Base-by-base conservation (phyloP, 2,113 vertebrate species). In the Labrus mixtus region DNA sequence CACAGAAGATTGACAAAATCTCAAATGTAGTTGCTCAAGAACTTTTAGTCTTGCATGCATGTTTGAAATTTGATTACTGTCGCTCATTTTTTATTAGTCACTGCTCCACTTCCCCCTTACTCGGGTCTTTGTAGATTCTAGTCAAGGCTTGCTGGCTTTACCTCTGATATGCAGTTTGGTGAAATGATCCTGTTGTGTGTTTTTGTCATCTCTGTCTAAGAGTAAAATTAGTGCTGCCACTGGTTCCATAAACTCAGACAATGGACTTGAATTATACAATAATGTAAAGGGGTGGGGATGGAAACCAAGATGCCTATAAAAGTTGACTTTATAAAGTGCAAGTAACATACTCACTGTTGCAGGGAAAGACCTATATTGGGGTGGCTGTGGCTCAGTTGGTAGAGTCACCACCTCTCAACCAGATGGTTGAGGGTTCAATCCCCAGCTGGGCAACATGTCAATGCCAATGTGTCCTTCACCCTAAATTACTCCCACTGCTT, bases 251-350 rank as follows among this genome's bases (percentile, higher is more conserved):
- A 48, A 19, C 16, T 4, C 46, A 71, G 45, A 85, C 85, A 87
- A 82, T 83, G 67, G 65, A 54, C 48, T 59, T 15, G 22, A 80
- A 63, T 78, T 59, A 70, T 68, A 69, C 76, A 78, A 33, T 39
- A 59, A 56, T 69, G 50, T 48, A 45, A 57, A 58, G 36, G 58
- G 36, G 54, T 69, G 25, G 59, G 56, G 48, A 68, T 46, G 46
- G 58, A 86, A 81, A 82, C 82, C 61, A 45, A 62, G 63, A 39
- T 43, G 60, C 36, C 62, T 43, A 3, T 70, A 76, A 78, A 64
- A 51, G 1, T 29, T 10, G 46, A 57, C 68, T 79, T 41, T 71
- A 63, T 61, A 60, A 46, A 58, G 36, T 59, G 25, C 20, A 8
- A 45, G 37, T 45, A 45, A 17, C 19, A 20, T 7, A 41, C 33